phyloP scores from a whole-genome alignment of 2,797 vertebrate species.

The Danio kyathit region DNA sequence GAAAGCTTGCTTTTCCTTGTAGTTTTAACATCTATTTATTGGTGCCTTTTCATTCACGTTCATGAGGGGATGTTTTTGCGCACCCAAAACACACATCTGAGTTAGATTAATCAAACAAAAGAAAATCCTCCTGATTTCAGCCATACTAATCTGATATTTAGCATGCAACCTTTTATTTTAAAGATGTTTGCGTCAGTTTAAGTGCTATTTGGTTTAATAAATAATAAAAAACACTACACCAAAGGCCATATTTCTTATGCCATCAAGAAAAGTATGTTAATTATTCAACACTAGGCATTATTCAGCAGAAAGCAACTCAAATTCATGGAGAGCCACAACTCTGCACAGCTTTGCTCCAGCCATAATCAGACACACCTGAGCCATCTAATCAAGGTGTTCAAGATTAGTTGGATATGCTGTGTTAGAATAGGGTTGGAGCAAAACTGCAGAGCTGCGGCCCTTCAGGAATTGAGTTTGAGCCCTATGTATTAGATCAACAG shows the following conservation, averaged over 20 bases:
- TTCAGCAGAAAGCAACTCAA: background rate
- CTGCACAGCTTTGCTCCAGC: no score
- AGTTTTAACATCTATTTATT: slow-evolving; percentile 36
- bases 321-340: no score
- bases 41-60: slow-evolving; percentile 29
- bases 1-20: background rate
- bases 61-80: background rate
- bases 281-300: slow-evolving; percentile 4
- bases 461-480: no score
- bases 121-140: background rate
- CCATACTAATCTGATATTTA: background rate
- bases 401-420: no score
- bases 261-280: slow-evolving; percentile 7
- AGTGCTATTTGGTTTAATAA: slow-evolving; percentile 2
- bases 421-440: no score
- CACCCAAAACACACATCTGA: background rate
- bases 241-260: slow-evolving; percentile 9
- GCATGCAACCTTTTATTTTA: slow-evolving; percentile 15
- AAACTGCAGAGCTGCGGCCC: no score
- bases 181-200: slow-evolving; percentile 8
- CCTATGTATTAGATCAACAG: background rate
- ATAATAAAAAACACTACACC: background rate
- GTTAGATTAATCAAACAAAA: slow-evolving; percentile 2
- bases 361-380: no score
- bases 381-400: no score